Conservation (phyloP, 2,797 vertebrate genomes). For the Ispidina picta region DNA sequence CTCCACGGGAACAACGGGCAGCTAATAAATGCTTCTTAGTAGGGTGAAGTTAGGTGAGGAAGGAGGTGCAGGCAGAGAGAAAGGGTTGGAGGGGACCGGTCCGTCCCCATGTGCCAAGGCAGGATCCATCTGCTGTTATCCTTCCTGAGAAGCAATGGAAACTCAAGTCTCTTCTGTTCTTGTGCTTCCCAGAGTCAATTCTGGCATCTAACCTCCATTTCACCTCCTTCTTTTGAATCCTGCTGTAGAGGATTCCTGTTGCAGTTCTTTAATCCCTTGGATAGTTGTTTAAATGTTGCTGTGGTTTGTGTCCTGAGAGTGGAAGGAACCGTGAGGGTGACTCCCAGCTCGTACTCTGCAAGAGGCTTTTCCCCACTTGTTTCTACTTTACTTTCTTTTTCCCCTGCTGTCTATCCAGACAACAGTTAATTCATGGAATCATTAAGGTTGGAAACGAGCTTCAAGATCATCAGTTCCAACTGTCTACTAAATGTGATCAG, state of each 20-base stretch:
- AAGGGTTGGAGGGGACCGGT: accelerated
- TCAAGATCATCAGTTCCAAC: too few species aligned
- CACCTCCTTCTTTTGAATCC: not conserved
- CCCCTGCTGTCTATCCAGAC: accelerated
- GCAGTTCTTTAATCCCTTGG: not conserved
- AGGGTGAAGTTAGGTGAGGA: not conserved
- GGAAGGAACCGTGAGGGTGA: not conserved
- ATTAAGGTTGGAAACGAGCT: too few species aligned
- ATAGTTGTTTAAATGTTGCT: not conserved
- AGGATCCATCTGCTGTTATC: not conserved
- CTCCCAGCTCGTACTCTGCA: not conserved
- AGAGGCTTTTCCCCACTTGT: not conserved
- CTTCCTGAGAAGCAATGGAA: not conserved
- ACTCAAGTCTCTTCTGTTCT: not conserved
- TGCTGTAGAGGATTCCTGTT: not conserved
- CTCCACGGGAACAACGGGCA: not conserved
- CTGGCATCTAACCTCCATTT: accelerated
- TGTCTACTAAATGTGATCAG: too few species aligned
- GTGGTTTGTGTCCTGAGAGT: not conserved
- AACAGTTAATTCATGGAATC: too few species aligned
- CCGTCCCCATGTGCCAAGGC: accelerated
- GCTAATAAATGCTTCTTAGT: not conserved
- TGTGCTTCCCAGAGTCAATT: not conserved
- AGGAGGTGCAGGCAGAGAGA: not conserved
- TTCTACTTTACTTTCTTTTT: not conserved